phyloP scores from a whole-genome alignment of 2,888 invertebrate species.

The Prosopocoilus inquinatus region DNA sequence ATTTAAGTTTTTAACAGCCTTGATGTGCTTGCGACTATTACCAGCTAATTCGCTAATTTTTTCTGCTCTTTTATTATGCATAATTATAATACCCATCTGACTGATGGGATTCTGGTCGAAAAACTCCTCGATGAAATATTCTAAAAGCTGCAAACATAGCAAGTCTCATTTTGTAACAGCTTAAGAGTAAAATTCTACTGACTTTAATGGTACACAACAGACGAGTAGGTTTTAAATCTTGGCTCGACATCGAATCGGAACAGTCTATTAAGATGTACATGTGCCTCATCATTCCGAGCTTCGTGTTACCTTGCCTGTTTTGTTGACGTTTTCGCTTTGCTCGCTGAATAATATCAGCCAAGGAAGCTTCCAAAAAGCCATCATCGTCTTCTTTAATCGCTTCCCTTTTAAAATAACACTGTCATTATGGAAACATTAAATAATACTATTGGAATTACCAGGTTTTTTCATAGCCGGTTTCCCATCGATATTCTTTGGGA shows the following conservation, averaged over 20 bases:
- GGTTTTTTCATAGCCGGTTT: slow-evolving; percentile 92
- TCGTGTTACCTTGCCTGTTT: slow-evolving; percentile 71
- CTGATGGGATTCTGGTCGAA: slow-evolving; percentile 99
- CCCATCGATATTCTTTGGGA: slow-evolving; percentile 89
- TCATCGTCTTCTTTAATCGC: slow-evolving; percentile 95
- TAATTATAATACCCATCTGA: slow-evolving; percentile 88
- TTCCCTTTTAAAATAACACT: slow-evolving; percentile 63
- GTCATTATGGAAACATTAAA: slow-evolving; percentile 9
- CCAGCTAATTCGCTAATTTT: slow-evolving; percentile 89
- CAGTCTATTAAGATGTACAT: slow-evolving; percentile 88
- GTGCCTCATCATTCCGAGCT: slow-evolving; percentile 98
- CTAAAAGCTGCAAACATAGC: slow-evolving; percentile 67
- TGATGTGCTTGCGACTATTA: slow-evolving; percentile 76
- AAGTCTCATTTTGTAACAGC: neutral
- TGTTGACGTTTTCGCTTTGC: slow-evolving; percentile 78
- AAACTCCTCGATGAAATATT: slow-evolving; percentile 93
- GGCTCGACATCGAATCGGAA: slow-evolving; percentile 91
- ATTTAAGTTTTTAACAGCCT: slow-evolving; percentile 63
- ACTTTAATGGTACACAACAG: slow-evolving; percentile 86
- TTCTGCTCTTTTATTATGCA: slow-evolving; percentile 92
- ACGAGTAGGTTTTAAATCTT: slow-evolving; percentile 92
- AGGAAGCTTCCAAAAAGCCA: slow-evolving; percentile 85
- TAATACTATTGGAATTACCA: slow-evolving; percentile 60
- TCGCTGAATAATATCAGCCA: slow-evolving; percentile 88
- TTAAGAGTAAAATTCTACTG: slow-evolving; percentile 19